These are phyloP conservation scores for Psammodynastes pulverulentus DNA, from an alignment of 2,113 vertebrate genomes.

Conservation along the genomic window DNA sequence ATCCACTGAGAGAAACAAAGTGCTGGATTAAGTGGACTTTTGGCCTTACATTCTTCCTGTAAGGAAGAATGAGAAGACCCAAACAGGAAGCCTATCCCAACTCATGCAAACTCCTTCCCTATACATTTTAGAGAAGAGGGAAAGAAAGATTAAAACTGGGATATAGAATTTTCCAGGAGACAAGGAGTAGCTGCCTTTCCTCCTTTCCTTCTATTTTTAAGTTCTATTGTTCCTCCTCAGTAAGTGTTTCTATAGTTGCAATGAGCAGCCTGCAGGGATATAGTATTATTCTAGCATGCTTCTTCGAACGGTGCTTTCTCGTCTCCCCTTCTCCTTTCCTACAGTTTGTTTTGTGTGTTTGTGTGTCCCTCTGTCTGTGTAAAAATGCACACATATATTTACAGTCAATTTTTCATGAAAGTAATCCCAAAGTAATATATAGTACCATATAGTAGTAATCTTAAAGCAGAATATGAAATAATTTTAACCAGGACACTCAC, in stretches of 20 bases:
- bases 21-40: not conserved
- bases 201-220: not conserved
- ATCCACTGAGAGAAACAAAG: not conserved
- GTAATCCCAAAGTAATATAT: not conserved
- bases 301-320: not conserved
- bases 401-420: not conserved
- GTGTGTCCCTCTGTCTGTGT: not conserved
- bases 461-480: not conserved
- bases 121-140: not conserved
- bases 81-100: not conserved
- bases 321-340: not conserved
- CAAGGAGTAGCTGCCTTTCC: not conserved
- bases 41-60: not conserved
- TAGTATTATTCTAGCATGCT: not conserved
- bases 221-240: not conserved
- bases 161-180: not conserved
- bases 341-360: not conserved
- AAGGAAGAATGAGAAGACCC: not conserved
- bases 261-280: not conserved
- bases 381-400: not conserved
- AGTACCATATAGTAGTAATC: not conserved
- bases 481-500: not conserved
- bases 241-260: not conserved
- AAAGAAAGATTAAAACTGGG: not conserved
- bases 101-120: not conserved